A percentile compares a stretch with the other conserved stretches of the same genome.
phyloP scores from a whole-genome alignment of 1,140 invertebrate genomes.

The Drosophila pruinosa region DNA sequence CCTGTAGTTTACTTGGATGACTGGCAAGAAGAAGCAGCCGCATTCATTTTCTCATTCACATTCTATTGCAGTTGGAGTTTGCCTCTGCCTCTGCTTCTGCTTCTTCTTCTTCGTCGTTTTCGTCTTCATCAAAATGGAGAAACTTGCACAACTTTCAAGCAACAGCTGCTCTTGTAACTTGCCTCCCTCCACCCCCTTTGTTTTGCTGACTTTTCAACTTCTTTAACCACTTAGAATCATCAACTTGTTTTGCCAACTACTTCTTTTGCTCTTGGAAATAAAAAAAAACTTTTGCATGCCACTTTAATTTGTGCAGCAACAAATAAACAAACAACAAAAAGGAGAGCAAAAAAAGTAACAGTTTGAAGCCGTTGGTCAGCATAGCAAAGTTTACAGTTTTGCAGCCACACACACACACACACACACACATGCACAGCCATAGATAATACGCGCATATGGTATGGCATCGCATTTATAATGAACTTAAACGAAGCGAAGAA shows the following conservation, averaged over 20 bases:
- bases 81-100: too few species aligned
- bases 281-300: slow-evolving; percentile 29
- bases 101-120: neutral
- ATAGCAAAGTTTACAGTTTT: slow-evolving; percentile 26
- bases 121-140: slow-evolving; percentile 7
- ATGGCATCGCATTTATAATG: slow-evolving; percentile 28
- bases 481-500: slow-evolving; percentile 17
- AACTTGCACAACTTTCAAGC: slow-evolving; percentile 38
- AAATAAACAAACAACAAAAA: slow-evolving; percentile 8
- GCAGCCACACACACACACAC: slow-evolving; percentile 4
- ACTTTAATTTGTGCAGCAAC: slow-evolving; percentile 27
- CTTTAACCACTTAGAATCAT: slow-evolving; percentile 48
- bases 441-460: neutral
- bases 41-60: slow-evolving; percentile 4
- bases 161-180: slow-evolving; percentile 39
- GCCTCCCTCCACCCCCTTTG: neutral
- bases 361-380: slow-evolving; percentile 32
- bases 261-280: neutral
- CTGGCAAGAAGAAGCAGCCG: neutral
- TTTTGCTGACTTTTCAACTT: slow-evolving; percentile 32
- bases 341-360: slow-evolving; percentile 21
- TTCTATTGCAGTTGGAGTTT: neutral
- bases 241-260: slow-evolving; percentile 34
- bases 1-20: too few species aligned
- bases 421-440: neutral